Evolutionary conservation across 2,797 vertebrate genomes (phyloP), one percentile per base, ranked within the genome.

Genomic region (Liparis tanakae): DNA sequence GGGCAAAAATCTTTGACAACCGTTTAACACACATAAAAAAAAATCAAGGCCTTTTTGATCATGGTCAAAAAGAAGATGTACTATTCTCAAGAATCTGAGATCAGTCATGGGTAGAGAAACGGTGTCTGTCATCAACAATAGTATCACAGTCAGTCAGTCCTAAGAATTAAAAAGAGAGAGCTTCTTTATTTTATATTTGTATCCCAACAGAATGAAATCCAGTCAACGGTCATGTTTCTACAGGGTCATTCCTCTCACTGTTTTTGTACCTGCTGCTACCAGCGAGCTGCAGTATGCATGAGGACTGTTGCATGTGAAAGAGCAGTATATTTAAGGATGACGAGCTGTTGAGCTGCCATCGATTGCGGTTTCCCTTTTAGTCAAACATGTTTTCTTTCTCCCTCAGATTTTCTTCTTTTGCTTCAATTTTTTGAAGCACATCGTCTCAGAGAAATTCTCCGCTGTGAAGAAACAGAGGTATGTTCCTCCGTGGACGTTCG

Each of bases 381-480:
- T 71, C 1, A 20, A 17, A 65, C 15, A 2, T 22, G 39, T 6
- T 69, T 68, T 46, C 36, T 76, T 63, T 74, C 68, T 78, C n/a
- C 73, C 53, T 25, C 92, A 99, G 98, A 99, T 99, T 95, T 99
- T 99, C 94, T 99, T 99, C 94, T 99, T 99, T 94, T 99, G 98
- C 97, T 99, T 99, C 96, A 99, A 98, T 99, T 99, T 99, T 99
- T 95, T 99, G 97, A 99, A 99, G 97, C 98, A 99, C 92, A 98
- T 99, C 89, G 96, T 97, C 93, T 98, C 96, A 69, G 98, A 99
- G 93, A 97, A 97, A 92, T 99, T 98, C 93, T 98, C 97, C 89
- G 96, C 94, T 76, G 85, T 96, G 84, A 97, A 93, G 93, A 96
- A 95, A 81, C 96, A 94, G 79, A 97, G 97, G 98, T 98, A 90